A percentile compares a stretch with the other conserved stretches of the same genome.
These are phyloP conservation scores for Sebastes diaconus DNA, from an alignment of 2,797 vertebrate species.

Conservation along the genomic window DNA sequence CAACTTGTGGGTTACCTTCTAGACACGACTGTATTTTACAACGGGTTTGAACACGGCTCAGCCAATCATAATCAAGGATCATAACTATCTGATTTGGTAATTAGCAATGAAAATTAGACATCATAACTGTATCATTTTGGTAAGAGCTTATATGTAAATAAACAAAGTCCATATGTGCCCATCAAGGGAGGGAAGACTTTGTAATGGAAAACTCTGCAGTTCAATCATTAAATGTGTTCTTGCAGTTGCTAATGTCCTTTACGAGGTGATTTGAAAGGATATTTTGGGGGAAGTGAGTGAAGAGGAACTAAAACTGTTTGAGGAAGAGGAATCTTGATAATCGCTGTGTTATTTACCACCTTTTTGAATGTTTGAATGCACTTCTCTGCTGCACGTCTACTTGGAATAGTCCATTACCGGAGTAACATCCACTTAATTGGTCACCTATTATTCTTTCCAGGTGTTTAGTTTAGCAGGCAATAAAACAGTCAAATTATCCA, in stretches of 20 bases:
- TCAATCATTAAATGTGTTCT: too few species aligned
- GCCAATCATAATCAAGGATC: too few species aligned
- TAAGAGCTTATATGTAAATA: too few species aligned
- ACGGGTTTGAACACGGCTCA: too few species aligned
- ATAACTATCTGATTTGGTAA: too few species aligned
- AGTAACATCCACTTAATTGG: not conserved
- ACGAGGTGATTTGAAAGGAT: not conserved
- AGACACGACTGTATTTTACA: too few species aligned
- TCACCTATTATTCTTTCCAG: not conserved
- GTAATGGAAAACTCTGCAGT: too few species aligned
- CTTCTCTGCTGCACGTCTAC: not conserved
- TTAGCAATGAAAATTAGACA: not conserved
- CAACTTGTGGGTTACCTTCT: too few species aligned
- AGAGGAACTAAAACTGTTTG: not conserved
- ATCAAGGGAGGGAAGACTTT: too few species aligned
- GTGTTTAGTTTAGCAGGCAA: not conserved
- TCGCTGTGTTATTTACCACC: not conserved
- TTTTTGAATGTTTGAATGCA: not conserved
- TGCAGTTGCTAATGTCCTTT: not conserved
- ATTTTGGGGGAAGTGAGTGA: not conserved
- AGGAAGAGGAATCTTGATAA: not conserved
- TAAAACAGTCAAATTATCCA: not conserved
- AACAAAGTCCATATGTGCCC: not conserved
- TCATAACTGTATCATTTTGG: too few species aligned
- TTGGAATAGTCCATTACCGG: not conserved